Conservation (phyloP, 2,888 invertebrate genomes). For the Dolichopus griseipennis region DNA sequence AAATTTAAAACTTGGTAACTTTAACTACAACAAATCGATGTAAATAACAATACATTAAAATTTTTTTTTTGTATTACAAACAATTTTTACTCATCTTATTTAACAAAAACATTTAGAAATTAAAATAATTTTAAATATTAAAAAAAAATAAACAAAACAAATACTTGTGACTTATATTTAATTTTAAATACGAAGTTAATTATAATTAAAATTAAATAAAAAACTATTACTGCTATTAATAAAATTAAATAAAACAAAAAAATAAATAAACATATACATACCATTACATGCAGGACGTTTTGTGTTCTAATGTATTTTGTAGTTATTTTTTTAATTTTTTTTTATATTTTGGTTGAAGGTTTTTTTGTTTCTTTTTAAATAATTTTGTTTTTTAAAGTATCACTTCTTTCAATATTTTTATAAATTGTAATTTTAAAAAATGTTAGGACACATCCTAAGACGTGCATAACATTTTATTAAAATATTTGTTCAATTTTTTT, state of each 20-base stretch:
- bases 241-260: not conserved
- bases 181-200: too few species aligned
- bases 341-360: not conserved
- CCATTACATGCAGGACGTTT: conserved; percentile 4
- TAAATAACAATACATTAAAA: too few species aligned
- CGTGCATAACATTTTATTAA: not conserved
- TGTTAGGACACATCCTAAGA: not conserved
- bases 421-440: not conserved
- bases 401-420: not conserved
- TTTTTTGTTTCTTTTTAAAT: not conserved
- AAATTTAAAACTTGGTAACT: too few species aligned
- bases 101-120: too few species aligned
- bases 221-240: not conserved
- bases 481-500: not conserved
- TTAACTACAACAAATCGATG: too few species aligned
- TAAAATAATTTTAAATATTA: too few species aligned
- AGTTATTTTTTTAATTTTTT: not conserved
- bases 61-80: too few species aligned
- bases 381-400: not conserved
- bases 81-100: too few species aligned
- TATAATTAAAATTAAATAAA: not conserved
- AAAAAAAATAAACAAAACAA: too few species aligned
- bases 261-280: not conserved
- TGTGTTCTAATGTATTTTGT: not conserved
- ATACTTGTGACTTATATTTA: too few species aligned